phyloP scores from a whole-genome alignment of 2,888 invertebrate genomes.

The Zelleria hepariella region DNA sequence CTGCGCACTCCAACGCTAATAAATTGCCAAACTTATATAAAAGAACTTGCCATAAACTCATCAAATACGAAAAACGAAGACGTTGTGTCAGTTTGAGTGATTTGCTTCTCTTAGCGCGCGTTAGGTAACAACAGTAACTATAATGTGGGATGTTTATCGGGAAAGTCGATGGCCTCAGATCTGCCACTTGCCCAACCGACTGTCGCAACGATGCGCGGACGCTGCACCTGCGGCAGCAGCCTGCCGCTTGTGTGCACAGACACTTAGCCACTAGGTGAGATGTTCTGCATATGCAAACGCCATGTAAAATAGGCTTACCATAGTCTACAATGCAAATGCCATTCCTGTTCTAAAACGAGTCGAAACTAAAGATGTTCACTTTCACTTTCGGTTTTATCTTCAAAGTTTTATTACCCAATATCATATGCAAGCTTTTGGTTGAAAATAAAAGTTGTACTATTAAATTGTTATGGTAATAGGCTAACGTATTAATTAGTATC shows the following conservation, averaged over 20 bases:
- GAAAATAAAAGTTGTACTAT: slow-evolving; percentile 37
- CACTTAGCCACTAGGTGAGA: background rate
- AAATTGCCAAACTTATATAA: background rate
- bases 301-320: background rate
- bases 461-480: slow-evolving; percentile 14
- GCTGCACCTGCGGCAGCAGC: slow-evolving; percentile 1
- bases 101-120: slow-evolving; percentile 47
- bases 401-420: background rate
- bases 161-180: slow-evolving; percentile 55
- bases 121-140: slow-evolving; percentile 50
- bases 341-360: slow-evolving; percentile 1
- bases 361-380: slow-evolving; percentile 16
- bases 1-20: background rate
- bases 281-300: background rate
- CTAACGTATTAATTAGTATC: background rate
- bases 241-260: background rate
- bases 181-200: slow-evolving; percentile 51
- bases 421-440: slow-evolving; percentile 9
- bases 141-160: slow-evolving; percentile 60
- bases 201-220: slow-evolving; percentile 60
- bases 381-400: slow-evolving; percentile 22
- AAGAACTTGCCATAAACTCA: background rate
- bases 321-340: background rate
- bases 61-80: background rate
- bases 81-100: slow-evolving; percentile 38